Evolutionary conservation across 2,888 invertebrate species (phyloP).

Genomic region (Hydrotaea cyrtoneurina): DNA sequence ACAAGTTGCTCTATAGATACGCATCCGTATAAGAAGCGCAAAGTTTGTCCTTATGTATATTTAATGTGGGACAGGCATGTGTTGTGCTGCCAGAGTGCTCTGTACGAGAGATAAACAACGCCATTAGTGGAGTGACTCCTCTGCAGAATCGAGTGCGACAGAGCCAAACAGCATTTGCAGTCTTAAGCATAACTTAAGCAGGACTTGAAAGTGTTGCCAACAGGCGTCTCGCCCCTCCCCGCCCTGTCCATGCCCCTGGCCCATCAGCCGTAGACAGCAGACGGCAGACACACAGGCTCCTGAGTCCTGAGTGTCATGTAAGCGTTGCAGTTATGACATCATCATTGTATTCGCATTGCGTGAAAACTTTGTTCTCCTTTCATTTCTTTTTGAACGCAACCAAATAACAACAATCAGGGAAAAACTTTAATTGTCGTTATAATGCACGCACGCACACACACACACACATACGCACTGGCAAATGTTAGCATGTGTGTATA

Average conservation of each 20-base stretch:
- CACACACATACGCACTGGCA: neutral
- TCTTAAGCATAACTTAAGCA: conserved; percentile 34
- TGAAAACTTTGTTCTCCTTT: neutral
- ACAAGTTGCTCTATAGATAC: neutral
- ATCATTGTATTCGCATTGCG: conserved; percentile 26
- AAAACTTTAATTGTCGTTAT: conserved; percentile 33
- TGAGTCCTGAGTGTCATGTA: conserved; percentile 17
- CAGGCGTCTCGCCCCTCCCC: conserved; percentile 19
- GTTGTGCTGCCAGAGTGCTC: neutral
- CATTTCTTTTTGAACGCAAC: neutral
- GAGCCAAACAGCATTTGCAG: conserved; percentile 38
- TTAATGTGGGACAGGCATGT: neutral
- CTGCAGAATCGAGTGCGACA: neutral
- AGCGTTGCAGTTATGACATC: conserved; percentile 22
- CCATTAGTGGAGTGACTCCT: conserved; percentile 45
- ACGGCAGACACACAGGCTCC: neutral
- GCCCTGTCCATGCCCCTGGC: neutral
- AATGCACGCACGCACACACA: conserved; percentile 6
- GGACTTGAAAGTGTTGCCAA: conserved; percentile 20
- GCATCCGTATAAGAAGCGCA: neutral
- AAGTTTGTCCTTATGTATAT: conserved; percentile 1
- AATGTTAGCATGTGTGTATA: neutral
- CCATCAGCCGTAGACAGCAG: neutral
- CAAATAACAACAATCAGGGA: neutral
- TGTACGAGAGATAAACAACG: conserved; percentile 47